These are phyloP conservation scores for Bimastos eiseni DNA, from an alignment of 2,888 invertebrate species.

Conservation along the genomic window DNA sequence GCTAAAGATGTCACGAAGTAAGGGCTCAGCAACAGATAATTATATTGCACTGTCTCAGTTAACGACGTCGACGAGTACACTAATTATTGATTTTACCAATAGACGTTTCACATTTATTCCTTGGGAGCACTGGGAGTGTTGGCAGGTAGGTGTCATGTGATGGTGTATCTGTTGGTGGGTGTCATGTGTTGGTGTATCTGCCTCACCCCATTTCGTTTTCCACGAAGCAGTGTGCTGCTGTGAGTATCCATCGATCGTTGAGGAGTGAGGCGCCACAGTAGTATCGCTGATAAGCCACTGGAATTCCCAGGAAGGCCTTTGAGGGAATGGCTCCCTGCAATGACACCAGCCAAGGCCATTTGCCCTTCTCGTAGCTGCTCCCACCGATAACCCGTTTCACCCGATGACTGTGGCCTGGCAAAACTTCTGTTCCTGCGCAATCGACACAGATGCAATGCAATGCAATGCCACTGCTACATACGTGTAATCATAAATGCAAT, in stretches of 20 bases:
- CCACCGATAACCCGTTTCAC: constrained; percentile 82
- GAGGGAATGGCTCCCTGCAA: constrained; percentile 50
- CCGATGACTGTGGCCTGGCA: constrained; percentile 19
- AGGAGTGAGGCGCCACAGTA: constrained; percentile 84
- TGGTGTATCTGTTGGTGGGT: too few species aligned
- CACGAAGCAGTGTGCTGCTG: constrained; percentile 87
- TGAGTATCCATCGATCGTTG: constrained; percentile 77
- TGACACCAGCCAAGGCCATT: constrained; percentile 90
- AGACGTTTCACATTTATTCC: background rate
- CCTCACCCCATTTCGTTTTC: constrained; percentile 31
- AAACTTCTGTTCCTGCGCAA: background rate
- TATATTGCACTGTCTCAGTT: too few species aligned
- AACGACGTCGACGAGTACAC: too few species aligned
- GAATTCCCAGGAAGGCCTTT: constrained; percentile 50
- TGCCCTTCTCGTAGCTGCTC: constrained; percentile 75
- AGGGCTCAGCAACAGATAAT: too few species aligned
- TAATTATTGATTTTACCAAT: too few species aligned
- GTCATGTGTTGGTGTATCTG: background rate
- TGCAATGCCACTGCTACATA: background rate
- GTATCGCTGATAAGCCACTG: constrained; percentile 46
- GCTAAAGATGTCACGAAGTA: too few species aligned
- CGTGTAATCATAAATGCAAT: background rate
- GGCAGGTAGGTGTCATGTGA: background rate
- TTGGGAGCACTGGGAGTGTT: background rate
- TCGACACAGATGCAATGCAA: background rate